Conservation (phyloP, 2,797 vertebrate species). For the Manis crassicaudata region DNA sequence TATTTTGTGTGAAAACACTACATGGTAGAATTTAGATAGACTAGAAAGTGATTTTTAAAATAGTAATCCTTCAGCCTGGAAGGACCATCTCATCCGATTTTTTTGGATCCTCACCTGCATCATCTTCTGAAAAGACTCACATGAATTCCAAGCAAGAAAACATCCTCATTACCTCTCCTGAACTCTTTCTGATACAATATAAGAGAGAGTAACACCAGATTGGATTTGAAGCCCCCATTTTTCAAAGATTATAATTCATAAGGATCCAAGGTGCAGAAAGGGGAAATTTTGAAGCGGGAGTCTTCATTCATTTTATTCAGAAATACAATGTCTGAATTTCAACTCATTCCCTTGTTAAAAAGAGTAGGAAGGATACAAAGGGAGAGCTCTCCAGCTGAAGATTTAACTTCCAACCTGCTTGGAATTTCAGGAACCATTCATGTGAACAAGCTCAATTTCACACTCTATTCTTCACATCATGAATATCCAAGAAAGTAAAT, state of each 20-base stretch:
- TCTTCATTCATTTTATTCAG: constrained; percentile 23
- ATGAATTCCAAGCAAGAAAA: not conserved
- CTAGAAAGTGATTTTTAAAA: not conserved
- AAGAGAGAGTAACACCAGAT: not conserved
- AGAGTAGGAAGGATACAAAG: not conserved
- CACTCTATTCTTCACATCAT: constrained; percentile 62
- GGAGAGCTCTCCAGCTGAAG: constrained; percentile 34
- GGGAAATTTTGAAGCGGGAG: not conserved
- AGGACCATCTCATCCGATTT: not conserved
- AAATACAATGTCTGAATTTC: constrained; percentile 45
- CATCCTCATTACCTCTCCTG: not conserved
- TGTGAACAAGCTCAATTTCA: constrained; percentile 69
- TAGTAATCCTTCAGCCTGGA: not conserved
- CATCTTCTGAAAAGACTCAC: not conserved
- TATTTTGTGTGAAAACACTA: not conserved
- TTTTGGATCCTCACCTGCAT: not conserved
- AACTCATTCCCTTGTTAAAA: constrained; percentile 31
- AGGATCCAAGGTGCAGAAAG: not conserved
- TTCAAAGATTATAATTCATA: not conserved
- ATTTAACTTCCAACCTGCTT: constrained; percentile 57
- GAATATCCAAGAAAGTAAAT: constrained; percentile 58
- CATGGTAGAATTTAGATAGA: not conserved
- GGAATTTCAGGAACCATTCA: constrained; percentile 47
- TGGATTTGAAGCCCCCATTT: not conserved
- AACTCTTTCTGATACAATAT: not conserved